phyloP scores from a whole-genome alignment of 2,113 vertebrate genomes.

The Archocentrus centrarchus region DNA sequence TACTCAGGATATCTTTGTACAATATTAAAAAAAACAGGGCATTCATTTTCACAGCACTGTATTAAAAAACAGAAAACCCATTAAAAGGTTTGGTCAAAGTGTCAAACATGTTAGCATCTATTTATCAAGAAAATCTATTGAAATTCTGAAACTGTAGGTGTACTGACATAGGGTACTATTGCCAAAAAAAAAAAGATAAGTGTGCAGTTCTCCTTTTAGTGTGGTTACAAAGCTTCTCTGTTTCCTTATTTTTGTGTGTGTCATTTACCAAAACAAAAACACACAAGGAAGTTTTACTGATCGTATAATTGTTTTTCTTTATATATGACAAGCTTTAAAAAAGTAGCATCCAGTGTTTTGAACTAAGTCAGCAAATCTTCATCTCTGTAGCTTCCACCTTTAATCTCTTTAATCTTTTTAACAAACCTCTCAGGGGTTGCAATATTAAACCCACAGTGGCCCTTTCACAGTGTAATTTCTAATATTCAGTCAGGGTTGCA shows the following conservation, averaged over 20 bases:
- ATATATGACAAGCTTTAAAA: no score
- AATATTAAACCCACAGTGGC: no score
- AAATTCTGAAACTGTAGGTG: not conserved
- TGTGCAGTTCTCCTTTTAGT: not conserved
- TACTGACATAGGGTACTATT: not conserved
- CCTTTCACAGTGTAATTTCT: not conserved
- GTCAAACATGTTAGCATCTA: not conserved
- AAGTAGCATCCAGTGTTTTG: no score
- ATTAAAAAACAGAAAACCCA: not conserved
- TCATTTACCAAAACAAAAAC: not conserved
- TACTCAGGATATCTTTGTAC: rapidly evolving
- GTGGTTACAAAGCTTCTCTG: not conserved
- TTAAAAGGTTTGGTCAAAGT: not conserved
- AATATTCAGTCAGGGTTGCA: not conserved
- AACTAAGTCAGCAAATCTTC: not conserved
- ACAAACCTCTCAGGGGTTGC: not conserved
- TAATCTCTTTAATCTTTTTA: not conserved
- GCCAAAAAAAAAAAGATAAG: not conserved
- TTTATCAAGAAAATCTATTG: not conserved
- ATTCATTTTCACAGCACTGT: not conserved
- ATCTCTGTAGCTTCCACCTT: not conserved
- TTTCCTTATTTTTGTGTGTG: not conserved
- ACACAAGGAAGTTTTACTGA: not conserved
- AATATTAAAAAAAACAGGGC: not conserved
- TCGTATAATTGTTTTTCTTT: not conserved